phyloP scores from a whole-genome alignment of 2,888 invertebrate genomes.

The Eurytoma adleriae region DNA sequence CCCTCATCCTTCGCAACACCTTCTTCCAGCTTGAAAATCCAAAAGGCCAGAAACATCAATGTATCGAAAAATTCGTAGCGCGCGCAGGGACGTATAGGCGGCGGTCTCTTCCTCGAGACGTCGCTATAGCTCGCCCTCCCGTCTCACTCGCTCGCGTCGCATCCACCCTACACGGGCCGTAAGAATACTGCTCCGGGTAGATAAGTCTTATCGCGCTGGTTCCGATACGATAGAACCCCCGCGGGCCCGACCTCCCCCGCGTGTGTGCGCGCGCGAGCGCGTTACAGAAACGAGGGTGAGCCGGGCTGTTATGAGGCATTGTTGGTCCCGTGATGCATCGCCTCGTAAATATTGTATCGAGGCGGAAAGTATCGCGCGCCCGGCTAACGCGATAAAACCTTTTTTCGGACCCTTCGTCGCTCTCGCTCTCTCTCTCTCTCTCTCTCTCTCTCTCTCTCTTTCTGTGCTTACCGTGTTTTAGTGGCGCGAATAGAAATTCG shows the following conservation, averaged over 20 bases:
- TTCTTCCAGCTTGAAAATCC: too few relatives aligned
- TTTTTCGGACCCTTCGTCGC: conserved; percentile 34
- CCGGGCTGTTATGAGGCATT: conserved; percentile 63
- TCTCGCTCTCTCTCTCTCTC: background rate
- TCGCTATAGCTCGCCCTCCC: conserved; percentile 42
- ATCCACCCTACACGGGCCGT: conserved; percentile 49
- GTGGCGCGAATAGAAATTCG: too few relatives aligned
- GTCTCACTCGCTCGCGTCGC: conserved; percentile 8
- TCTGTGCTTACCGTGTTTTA: too few relatives aligned
- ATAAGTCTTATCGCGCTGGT: conserved; percentile 73
- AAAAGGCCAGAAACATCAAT: too few relatives aligned
- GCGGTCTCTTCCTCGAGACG: conserved; percentile 27
- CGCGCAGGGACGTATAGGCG: too few relatives aligned
- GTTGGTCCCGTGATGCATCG: conserved; percentile 74
- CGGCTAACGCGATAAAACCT: conserved; percentile 47
- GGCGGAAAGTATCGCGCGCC: conserved; percentile 64
- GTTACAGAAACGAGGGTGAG: conserved; percentile 6
- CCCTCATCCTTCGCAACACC: too few relatives aligned
- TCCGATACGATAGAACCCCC: conserved; percentile 72
- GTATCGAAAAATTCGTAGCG: too few relatives aligned
- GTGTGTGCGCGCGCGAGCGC: conserved; percentile 5
- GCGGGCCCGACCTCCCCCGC: background rate
- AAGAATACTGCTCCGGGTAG: conserved; percentile 72
- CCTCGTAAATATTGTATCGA: conserved; percentile 75
- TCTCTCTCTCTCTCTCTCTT: too few relatives aligned